Conservation (phyloP, 92 coral and sea anemone species). For the Phenganax stokvisi region DNA sequence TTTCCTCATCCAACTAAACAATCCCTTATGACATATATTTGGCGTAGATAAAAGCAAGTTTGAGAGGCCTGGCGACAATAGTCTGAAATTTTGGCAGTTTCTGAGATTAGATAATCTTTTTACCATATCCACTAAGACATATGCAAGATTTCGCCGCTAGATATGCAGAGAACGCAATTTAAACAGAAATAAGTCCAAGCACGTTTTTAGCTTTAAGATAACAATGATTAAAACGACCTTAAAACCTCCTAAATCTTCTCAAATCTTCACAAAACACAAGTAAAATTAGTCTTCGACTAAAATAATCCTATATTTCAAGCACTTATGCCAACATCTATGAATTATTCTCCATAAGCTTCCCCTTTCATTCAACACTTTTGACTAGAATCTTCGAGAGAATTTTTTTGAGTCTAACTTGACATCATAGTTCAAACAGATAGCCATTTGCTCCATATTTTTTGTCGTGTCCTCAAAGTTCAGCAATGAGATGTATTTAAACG, state of each 20-base stretch:
- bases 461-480: neutral
- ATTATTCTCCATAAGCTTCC: too few species aligned
- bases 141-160: too few species aligned
- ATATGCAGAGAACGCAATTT: neutral
- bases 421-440: too few species aligned
- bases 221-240: too few species aligned
- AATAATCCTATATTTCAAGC: neutral
- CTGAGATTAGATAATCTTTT: slow-evolving; percentile 29
- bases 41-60: slow-evolving; percentile 36
- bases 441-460: too few species aligned
- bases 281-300: neutral
- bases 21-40: slow-evolving; percentile 15
- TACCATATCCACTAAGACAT: neutral
- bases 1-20: slow-evolving; percentile 22
- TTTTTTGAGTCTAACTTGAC: too few species aligned
- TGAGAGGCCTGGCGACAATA: slow-evolving; percentile 28
- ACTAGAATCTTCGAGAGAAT: too few species aligned
- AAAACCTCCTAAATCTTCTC: too few species aligned
- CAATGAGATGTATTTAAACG: too few species aligned
- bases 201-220: too few species aligned
- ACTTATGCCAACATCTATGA: too few species aligned
- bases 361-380: too few species aligned
- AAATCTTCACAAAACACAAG: neutral
- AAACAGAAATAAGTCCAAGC: neutral
- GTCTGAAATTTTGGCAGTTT: slow-evolving; percentile 17